Conservation (phyloP, 2,797 vertebrate genomes). For the Australoheros facetus region DNA sequence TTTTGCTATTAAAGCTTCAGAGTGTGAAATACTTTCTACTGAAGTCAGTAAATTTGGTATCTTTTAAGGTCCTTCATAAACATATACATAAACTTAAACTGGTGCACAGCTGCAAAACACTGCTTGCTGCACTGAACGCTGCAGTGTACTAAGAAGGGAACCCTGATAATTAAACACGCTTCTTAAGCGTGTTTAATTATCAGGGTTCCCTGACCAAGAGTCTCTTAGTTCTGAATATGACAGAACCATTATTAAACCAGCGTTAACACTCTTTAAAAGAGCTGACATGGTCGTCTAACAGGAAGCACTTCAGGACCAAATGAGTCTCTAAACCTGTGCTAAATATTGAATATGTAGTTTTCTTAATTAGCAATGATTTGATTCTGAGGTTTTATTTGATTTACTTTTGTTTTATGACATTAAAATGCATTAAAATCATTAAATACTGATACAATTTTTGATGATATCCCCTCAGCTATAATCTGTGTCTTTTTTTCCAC, state of each 20-base stretch:
- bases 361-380: background rate
- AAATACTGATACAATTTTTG: background rate
- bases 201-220: no score
- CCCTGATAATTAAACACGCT: background rate
- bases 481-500: no score
- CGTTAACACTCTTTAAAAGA: background rate
- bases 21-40: background rate
- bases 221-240: background rate
- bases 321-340: background rate
- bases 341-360: background rate
- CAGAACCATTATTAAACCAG: background rate
- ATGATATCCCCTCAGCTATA: no score
- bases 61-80: background rate
- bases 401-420: background rate
- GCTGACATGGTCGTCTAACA: accelerated
- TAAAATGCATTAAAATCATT: no score
- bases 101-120: no score
- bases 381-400: background rate
- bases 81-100: no score
- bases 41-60: background rate
- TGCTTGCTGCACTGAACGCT: no score
- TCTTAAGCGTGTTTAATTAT: no score
- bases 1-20: background rate
- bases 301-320: background rate
- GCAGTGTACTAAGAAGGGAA: accelerated